Evolutionary conservation across 2,113 vertebrate genomes (phyloP), one percentile per base, ranked within the genome.

Genomic region (Nematolebias whitei): DNA sequence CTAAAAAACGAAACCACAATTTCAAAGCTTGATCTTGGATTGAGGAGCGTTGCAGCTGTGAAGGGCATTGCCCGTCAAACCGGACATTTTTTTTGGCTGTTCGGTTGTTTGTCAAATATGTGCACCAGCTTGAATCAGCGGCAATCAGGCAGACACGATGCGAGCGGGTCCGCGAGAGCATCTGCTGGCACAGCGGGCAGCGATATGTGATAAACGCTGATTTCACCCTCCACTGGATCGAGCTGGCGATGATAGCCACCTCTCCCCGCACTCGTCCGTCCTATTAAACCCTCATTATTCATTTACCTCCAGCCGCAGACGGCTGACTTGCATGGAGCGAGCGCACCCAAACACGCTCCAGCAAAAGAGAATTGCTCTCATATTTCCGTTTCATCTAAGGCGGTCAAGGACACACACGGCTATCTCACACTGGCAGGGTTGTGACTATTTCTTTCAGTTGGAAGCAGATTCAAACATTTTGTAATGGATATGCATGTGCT

Each of bases 161-260:
- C 63, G 68, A 81, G 71, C 20, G 65, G 76, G 71, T 80, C 82
- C 41, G 40, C 7, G 47, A 44, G 72, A 87, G 84, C 82, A 83
- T 87, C 86, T 87, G 87, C 71, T 66, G 84, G 80, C 85, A 64
- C 81, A 59, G 82, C 63, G 79, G 71, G 76, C 81, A 55, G 74
- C 54, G 72, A 70, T 85, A 77, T 63, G 83, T 74, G 85, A 84
- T 88, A 87, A 88, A 86, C 79, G 78, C 67, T 50, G 85, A 87
- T 90, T 90, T 90, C 87, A 88, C 86, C 86, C 89, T 89, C 86
- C 83, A 64, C 71, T 79, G 89, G 80, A 68, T 85, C 65, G 74
- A 72, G 70, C 63, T 76, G 76, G 79, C 60, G 56, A 71, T 75
- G 83, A 85, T 85, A 47, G 81, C 84, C 83, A 76, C 83, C 85